Evolutionary conservation across 2,797 vertebrate genomes (phyloP).

Genomic region (Hyperoplus lanceolatus): DNA sequence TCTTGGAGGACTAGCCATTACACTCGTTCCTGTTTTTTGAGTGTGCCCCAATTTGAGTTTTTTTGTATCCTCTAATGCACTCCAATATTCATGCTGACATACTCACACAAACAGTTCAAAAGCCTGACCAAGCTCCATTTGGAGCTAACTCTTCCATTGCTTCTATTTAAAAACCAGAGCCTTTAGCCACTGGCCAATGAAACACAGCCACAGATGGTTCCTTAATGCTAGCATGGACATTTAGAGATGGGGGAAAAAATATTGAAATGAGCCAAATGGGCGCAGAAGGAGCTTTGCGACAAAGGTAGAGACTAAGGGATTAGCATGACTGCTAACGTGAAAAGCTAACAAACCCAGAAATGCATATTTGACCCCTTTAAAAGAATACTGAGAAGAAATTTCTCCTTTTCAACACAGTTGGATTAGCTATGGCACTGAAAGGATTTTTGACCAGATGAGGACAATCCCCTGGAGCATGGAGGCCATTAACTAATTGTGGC

Average conservation of each 20-base stretch:
- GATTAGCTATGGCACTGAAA: constrained; percentile 63
- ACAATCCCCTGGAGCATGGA: constrained; percentile 43
- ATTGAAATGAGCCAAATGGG: constrained; percentile 70
- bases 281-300: constrained; percentile 55
- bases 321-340: constrained; percentile 41
- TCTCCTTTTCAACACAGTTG: constrained; percentile 30
- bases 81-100: constrained; percentile 8
- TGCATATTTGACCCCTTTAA: constrained; percentile 31
- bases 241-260: constrained; percentile 54
- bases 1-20: background rate
- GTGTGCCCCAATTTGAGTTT: background rate
- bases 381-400: constrained; percentile 32
- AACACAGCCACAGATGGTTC: constrained; percentile 79
- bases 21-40: background rate
- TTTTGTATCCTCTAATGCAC: constrained; percentile 10
- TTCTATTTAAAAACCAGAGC: constrained; percentile 77
- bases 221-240: constrained; percentile 77
- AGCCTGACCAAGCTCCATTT: constrained; percentile 50
- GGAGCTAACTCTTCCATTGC: constrained; percentile 42
- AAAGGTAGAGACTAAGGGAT: constrained; percentile 40
- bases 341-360: constrained; percentile 39
- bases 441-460: constrained; percentile 58
- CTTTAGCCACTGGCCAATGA: constrained; percentile 63
- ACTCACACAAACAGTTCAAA: constrained; percentile 25
- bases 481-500: constrained; percentile 64